Evolutionary conservation across 2,888 invertebrate genomes (phyloP), one percentile per base, ranked within the genome.

Genomic region (Mythimna vitellina): DNA sequence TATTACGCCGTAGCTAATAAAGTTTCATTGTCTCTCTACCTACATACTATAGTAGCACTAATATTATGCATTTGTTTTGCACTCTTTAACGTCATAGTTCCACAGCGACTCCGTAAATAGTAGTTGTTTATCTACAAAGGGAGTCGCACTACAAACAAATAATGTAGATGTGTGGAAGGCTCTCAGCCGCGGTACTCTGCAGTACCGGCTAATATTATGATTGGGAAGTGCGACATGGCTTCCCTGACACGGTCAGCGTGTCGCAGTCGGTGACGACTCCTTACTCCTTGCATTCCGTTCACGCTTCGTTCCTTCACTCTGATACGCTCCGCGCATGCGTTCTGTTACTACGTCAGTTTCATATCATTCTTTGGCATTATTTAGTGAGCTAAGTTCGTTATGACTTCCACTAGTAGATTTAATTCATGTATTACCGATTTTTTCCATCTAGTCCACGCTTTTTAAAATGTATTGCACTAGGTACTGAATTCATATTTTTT

Each of bases 291-390:
- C 93, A 93, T 92, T 89, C 91, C 87, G 84, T 80, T 90, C 92
- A 89, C 83, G 88, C 87, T 86, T 91, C 91, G 90, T 88, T 84
- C 91, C 87, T 86, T 90, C 91, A 85, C 86, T 88, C 91, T 89
- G 79, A 83, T 89, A 90, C 91, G 90, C 90, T 88, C 90, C 89
- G 89, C 90, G 90, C 91, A 90, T 89, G 84, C 91, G 87, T 88
- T 88, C 89, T 91, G 90, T 90, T 87, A 82, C 85, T 80, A 80
- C 87, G 89, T 90, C 92, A 90, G 88, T 91, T 92, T 90, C 89
- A 87, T 92, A 87, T 92, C 93, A 91, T 94, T 96, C 96, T 96
- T 96, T 96, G 96, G 96, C 95, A 95, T 96, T 95, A 92, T 94
- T 91, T 93, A 95, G 94, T 95, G 96, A 95, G 95, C 94, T 94